Evolutionary conservation across 2,797 vertebrate species (phyloP).

Genomic region (Clamator glandarius): DNA sequence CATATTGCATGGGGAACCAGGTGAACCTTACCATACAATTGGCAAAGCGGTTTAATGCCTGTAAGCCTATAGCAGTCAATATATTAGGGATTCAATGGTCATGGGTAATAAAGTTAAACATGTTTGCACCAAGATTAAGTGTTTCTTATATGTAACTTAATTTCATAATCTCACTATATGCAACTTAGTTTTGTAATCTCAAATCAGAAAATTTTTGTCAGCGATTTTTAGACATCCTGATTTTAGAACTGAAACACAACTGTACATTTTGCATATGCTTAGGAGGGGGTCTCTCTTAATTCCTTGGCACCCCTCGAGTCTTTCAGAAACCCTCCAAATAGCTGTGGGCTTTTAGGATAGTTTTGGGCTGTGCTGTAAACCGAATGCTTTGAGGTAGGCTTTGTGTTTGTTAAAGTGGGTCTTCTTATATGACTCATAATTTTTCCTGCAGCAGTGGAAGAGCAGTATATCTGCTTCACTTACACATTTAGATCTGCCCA

Average conservation of each 20-base stretch:
- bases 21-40: neutral
- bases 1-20: neutral
- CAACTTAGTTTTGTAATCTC: neutral
- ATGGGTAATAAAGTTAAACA: neutral
- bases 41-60: neutral
- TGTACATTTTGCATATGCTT: neutral
- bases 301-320: neutral
- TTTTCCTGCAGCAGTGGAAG: neutral
- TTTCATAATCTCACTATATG: neutral
- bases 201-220: neutral
- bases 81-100: neutral
- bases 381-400: neutral
- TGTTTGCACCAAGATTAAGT: neutral
- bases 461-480: neutral
- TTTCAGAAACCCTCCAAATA: neutral
- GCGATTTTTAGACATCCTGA: neutral
- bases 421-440: neutral
- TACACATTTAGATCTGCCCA: neutral
- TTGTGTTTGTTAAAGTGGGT: neutral
- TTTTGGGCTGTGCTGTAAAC: neutral
- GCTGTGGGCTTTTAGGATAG: neutral
- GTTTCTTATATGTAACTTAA: neutral
- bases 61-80: neutral
- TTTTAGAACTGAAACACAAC: neutral
- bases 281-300: neutral